A percentile compares a stretch with the other conserved stretches of the same genome.
These are phyloP conservation scores for Ciconia boyciana DNA, from an alignment of 2,113 vertebrate genomes.

Conservation along the genomic window DNA sequence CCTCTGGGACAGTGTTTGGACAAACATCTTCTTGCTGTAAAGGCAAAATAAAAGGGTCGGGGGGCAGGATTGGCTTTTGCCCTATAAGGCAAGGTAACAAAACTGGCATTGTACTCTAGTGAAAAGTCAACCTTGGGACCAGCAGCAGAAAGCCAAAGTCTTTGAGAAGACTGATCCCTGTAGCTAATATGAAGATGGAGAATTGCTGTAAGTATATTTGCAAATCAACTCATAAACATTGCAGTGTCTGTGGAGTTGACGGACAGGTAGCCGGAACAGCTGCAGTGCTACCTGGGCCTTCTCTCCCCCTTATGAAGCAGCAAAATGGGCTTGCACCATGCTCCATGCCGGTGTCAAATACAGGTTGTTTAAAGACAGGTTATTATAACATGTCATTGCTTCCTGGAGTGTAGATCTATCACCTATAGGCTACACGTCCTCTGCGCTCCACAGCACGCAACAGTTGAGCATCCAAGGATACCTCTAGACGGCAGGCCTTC, in stretches of 20 bases:
- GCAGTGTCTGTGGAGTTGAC: neutral
- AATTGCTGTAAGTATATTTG: neutral
- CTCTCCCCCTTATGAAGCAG: fast-evolving
- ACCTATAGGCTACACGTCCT: no score
- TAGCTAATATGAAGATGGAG: neutral
- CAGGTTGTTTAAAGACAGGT: neutral
- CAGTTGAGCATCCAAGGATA: neutral
- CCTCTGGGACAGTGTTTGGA: neutral
- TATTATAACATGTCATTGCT: neutral
- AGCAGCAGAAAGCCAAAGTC: neutral
- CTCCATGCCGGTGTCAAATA: neutral
- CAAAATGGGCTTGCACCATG: neutral
- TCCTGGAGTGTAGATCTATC: neutral
- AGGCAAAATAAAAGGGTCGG: neutral
- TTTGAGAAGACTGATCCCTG: neutral
- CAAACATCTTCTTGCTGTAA: neutral
- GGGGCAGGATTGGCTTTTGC: neutral
- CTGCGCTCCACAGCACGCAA: neutral
- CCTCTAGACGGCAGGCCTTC: neutral
- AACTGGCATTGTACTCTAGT: neutral
- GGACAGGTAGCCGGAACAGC: neutral
- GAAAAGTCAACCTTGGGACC: neutral
- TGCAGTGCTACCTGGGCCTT: neutral
- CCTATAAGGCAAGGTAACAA: neutral
- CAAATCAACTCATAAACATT: no score